A percentile compares a stretch with the other conserved stretches of the same genome.
Conservation (phyloP, 1,140 invertebrate species). For the Magallana angulata region DNA sequence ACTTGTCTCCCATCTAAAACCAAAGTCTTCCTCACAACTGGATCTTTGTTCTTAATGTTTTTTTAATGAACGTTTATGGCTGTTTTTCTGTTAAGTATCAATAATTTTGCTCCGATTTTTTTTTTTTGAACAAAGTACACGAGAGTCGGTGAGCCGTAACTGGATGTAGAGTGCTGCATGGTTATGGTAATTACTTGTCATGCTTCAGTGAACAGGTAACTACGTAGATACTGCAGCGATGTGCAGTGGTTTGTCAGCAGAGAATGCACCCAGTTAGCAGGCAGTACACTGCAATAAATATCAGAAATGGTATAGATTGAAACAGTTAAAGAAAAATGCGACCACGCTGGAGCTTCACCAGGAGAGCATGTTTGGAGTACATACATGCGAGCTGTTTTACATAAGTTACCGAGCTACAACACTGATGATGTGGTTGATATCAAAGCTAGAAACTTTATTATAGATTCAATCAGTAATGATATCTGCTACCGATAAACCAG, state of each 20-base stretch:
- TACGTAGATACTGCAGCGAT: background rate
- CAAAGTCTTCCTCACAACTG: background rate
- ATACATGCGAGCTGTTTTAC: no score
- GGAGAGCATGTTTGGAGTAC: no score
- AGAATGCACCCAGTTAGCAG: background rate
- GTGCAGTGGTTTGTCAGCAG: background rate
- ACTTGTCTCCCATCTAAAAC: no score
- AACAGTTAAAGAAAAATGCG: no score
- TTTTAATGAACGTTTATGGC: background rate
- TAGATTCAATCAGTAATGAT: no score
- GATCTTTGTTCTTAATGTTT: conserved; percentile 14
- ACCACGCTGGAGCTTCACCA: no score
- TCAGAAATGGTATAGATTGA: background rate
- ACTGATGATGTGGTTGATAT: no score
- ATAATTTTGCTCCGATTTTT: conserved; percentile 7
- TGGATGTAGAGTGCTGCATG: background rate
- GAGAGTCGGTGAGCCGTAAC: background rate
- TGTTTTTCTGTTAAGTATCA: background rate
- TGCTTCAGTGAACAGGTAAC: conserved; percentile 4
- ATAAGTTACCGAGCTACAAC: no score
- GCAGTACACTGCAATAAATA: conserved; percentile 7
- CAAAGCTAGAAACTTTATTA: no score
- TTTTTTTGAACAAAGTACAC: background rate
- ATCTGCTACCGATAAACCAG: no score
- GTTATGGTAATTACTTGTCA: background rate